Evolutionary conservation across 2,888 invertebrate species (phyloP).

Genomic region (Hyppa rectilinea): DNA sequence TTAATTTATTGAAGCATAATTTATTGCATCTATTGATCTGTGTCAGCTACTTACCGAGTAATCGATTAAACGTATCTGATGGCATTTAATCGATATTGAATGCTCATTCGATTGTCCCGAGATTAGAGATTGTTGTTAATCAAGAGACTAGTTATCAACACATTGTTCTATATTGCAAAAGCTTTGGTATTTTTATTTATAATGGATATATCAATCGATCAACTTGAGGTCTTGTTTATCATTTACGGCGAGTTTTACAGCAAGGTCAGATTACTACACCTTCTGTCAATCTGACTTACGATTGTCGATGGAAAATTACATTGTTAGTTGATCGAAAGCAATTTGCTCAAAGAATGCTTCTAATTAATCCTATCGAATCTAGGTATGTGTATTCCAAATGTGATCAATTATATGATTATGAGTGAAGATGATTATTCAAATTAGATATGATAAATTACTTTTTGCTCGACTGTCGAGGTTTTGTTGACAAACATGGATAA

Average conservation of each 20-base stretch:
- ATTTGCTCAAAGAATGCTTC: conserved; percentile 26
- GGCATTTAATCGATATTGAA: conserved; percentile 40
- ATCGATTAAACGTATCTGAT: conserved; percentile 51
- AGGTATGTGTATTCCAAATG: neutral
- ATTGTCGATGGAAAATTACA: conserved; percentile 26
- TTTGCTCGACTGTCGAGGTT: neutral
- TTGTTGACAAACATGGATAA: too few relatives aligned
- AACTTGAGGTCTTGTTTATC: conserved; percentile 42
- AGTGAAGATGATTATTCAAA: conserved; percentile 4
- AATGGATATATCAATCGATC: conserved; percentile 47
- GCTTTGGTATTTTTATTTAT: conserved; percentile 39
- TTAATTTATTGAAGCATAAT: conserved; percentile 34
- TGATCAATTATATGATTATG: conserved; percentile 16
- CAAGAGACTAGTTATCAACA: conserved; percentile 30
- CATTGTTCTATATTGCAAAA: conserved; percentile 48
- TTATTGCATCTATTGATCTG: conserved; percentile 34
- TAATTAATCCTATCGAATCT: conserved; percentile 19
- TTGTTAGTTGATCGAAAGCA: conserved; percentile 28
- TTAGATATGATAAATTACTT: neutral
- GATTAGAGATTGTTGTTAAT: conserved; percentile 42
- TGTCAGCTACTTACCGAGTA: conserved; percentile 29
- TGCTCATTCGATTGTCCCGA: conserved; percentile 29
- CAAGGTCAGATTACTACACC: conserved; percentile 51
- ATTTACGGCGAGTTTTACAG: conserved; percentile 45
- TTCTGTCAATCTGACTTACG: conserved; percentile 37